Evolutionary conservation across 2,888 invertebrate genomes (phyloP), one percentile per base, ranked within the genome.

Genomic region (Ochropleura leucogaster): DNA sequence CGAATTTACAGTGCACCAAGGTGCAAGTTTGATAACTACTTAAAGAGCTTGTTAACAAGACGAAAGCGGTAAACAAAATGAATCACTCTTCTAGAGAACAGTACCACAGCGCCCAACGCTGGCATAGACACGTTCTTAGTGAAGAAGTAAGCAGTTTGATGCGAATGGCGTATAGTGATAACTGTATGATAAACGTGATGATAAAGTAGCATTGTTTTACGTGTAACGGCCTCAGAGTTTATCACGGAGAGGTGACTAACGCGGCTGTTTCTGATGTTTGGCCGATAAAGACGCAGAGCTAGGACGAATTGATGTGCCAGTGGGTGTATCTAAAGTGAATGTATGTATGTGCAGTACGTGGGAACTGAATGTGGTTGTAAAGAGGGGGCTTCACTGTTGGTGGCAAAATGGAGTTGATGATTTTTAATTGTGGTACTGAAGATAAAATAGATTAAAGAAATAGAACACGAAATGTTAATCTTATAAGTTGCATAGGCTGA

Each of bases 211-310:
- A 87, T 89, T 88, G 87, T 89, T 87, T 84, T 87, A 89, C 90
- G 89, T 89, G 89, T 87, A 86, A 82, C 77, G 87, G 86, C 90
- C 89, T 85, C 87, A 83, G 84, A 89, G 91, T 90, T 90, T 92
- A 92, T 92, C 91, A 84, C 65, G 62, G 69, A 74, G 86, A 90
- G 87, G 88, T 91, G 92, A 91, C 89, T 91, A 90, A 89, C 89
- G 85, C 82, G 77, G 75, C 80, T 69, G 79, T 62, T 59, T 76
- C 84, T 80, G 84, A 86, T 87, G 87, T 86, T 83, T 71, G 76
- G 76, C 78, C 66, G 86, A 86, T 86, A 85, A 87, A 74, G 79
- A 65, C 79, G 77, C 75, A 74, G 85, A 87, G 70, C 70, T 84
- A 85, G 64, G 69, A 72, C 75, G 77, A 85, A 83, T 80, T 75